Conservation (phyloP, 1,140 invertebrate species). For the Lasaia peninsularis region DNA sequence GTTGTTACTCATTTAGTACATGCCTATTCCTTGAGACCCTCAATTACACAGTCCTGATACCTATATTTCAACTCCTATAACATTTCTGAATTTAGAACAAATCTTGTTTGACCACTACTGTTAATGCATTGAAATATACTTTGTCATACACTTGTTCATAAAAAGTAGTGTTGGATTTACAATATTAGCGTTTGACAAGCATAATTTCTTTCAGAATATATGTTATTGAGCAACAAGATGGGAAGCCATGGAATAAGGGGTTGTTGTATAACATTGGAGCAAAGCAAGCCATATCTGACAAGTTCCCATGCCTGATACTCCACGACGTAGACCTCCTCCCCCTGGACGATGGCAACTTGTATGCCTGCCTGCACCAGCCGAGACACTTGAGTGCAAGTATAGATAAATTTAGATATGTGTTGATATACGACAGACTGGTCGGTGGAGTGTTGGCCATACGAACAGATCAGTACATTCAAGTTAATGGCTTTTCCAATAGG, state of each 20-base stretch:
- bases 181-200: too few species aligned
- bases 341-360: conserved; percentile 92
- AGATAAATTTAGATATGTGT: conserved; percentile 87
- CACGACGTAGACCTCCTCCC: conserved; percentile 98
- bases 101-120: too few species aligned
- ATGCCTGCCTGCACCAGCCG: conserved; percentile 90
- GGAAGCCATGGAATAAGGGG: conserved; percentile 92
- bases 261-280: conserved; percentile 94
- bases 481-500: conserved; percentile 95
- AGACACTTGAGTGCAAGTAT: conserved; percentile 95
- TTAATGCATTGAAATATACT: too few species aligned
- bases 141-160: too few species aligned
- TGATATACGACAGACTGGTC: conserved; percentile 85
- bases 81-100: too few species aligned
- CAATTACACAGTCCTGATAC: too few species aligned
- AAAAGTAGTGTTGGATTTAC: too few species aligned
- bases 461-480: conserved; percentile 82
- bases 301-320: conserved; percentile 94
- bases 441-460: conserved; percentile 87
- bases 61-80: too few species aligned
- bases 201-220: conserved; percentile 81
- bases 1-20: too few species aligned
- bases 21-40: too few species aligned
- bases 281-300: conserved; percentile 82
- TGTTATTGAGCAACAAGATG: conserved; percentile 90